A percentile compares a stretch with the other conserved stretches of the same genome.
These are phyloP conservation scores for Proctacanthus coquilletti DNA, from an alignment of 1,140 invertebrate species.

Conservation along the genomic window DNA sequence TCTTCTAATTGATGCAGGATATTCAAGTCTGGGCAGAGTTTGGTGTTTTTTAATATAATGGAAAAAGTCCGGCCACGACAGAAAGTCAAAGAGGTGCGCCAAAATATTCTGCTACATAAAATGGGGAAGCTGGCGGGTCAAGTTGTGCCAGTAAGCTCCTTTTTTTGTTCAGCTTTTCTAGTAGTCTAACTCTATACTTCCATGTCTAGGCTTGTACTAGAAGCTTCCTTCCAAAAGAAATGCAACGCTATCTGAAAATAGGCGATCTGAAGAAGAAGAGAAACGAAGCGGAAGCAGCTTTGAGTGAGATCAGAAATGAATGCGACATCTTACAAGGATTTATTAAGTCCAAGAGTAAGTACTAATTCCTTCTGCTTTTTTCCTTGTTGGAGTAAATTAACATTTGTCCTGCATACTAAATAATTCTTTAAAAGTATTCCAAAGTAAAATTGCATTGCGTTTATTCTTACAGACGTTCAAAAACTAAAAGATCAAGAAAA, in stretches of 20 bases:
- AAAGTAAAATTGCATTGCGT: neutral
- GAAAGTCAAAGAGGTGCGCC: slow-evolving; percentile 13
- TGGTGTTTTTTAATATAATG: slow-evolving; percentile 15
- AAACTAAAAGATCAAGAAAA: slow-evolving; percentile 14
- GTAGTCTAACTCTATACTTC: neutral
- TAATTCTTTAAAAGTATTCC: neutral
- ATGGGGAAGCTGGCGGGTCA: slow-evolving; percentile 14
- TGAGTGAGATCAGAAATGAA: slow-evolving; percentile 13
- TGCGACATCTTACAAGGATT: slow-evolving; percentile 11
- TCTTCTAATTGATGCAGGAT: slow-evolving; percentile 11
- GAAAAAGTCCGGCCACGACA: slow-evolving; percentile 14
- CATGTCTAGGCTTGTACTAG: slow-evolving; percentile 8
- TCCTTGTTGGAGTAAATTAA: neutral
- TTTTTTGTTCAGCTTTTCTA: neutral
- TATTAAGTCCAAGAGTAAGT: slow-evolving; percentile 21
- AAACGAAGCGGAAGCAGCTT: slow-evolving; percentile 7
- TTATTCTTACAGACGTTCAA: slow-evolving; percentile 16
- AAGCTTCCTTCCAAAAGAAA: slow-evolving; percentile 15
- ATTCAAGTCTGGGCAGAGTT: slow-evolving; percentile 18
- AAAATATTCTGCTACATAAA: slow-evolving; percentile 18
- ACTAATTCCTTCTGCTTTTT: neutral
- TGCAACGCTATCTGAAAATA: slow-evolving; percentile 17
- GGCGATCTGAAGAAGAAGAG: slow-evolving; percentile 14
- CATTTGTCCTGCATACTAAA: neutral
- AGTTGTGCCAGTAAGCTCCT: slow-evolving; percentile 10